Base-by-base conservation (phyloP, 1,140 invertebrate genomes). In the Drosophila mauritiana region DNA sequence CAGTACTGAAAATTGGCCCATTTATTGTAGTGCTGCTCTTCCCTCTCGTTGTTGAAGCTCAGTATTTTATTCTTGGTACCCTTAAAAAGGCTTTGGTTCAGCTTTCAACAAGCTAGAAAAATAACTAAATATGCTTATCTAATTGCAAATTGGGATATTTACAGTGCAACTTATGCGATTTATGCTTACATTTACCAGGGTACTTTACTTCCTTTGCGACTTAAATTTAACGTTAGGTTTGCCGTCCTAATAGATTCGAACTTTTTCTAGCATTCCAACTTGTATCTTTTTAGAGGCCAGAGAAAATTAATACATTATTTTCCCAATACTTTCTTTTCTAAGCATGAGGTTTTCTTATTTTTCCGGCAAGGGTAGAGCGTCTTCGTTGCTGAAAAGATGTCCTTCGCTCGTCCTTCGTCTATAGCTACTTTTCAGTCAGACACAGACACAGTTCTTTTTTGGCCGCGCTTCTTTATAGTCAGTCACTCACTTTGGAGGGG, bases 1-100 rank as follows among this genome's bases (percentile, higher is more conserved):
- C 31, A 59, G 54, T 25, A 54, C 8, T 17, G 43, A 64, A 78
- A 82, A 78, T 82, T 77, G 53, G 75, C 79, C 72, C 74, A 61
- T 40, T 58, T 58, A 58, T 53, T 75, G 59, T 48, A 37, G n/a
- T 67, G 46, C 65, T 34, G 15, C 15, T 39, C 10, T 40, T 31
- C 40, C 25, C 37, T n/a, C 36, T 42, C 10, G 12, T 15, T 37
- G 37, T 17, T 20, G 4, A 34, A 31, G 17, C 15, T 39, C 13
- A 25, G 11, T 34, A n/a, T 13, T 37, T n/a, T 34, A 1, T 12
- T 45, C 36, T 43, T 3, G 13, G 54, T 69, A 48, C 67, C 31
- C 67, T 69, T 10, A 7, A 15, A 1, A 11, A 10, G 6, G 27
- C 1, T 34, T 10, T 8, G 17, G 10, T 27, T 27, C 4, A 6